These are phyloP conservation scores for Cairina moschata DNA, from an alignment of 2,113 vertebrate species.

Conservation along the genomic window DNA sequence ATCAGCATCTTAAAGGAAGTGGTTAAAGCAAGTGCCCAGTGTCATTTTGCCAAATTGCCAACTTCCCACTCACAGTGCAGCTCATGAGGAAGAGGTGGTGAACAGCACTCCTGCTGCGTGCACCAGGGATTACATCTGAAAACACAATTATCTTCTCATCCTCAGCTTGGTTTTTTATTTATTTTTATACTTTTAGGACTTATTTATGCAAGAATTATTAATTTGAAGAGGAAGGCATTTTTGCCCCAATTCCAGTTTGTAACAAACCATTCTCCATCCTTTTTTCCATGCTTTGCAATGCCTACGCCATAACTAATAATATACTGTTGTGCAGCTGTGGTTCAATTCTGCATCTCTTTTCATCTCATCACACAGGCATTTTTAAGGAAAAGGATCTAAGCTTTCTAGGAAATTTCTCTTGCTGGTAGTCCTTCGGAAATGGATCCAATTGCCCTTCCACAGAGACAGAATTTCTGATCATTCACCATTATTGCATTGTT, in stretches of 20 bases:
- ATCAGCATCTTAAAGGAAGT: no score
- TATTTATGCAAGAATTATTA: neutral
- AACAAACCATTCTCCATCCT: neutral
- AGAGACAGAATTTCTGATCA: slow-evolving; percentile 45
- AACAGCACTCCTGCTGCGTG: neutral
- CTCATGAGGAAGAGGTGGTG: neutral
- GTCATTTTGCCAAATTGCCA: neutral
- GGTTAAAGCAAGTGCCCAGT: neutral
- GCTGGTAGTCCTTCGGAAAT: neutral
- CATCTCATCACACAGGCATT: neutral
- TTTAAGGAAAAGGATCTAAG: neutral
- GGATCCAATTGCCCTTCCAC: slow-evolving; percentile 8
- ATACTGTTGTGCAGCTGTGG: neutral
- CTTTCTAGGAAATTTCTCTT: neutral
- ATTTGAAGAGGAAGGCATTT: neutral
- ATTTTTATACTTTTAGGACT: neutral
- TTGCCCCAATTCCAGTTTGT: neutral
- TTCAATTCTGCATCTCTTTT: neutral
- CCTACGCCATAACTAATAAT: neutral
- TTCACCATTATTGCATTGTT: slow-evolving; percentile 43
- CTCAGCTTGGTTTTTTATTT: neutral
- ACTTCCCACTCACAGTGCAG: neutral
- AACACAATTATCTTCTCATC: neutral
- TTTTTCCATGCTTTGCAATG: neutral
- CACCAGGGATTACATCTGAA: neutral